phyloP scores from a whole-genome alignment of 2,113 vertebrate genomes.

The Triplophysa dalaica region DNA sequence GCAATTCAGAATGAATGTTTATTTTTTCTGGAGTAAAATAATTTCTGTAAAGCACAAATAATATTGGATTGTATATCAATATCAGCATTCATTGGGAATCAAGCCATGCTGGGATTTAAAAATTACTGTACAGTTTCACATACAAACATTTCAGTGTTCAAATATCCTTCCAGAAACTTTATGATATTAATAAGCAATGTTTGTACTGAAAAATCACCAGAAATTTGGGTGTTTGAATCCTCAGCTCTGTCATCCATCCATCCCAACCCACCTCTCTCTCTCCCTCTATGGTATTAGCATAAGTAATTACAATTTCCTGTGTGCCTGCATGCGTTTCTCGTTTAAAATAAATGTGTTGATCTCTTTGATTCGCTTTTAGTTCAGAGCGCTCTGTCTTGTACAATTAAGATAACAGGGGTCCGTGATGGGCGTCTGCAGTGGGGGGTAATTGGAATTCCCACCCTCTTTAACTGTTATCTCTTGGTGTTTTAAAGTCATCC shows the following conservation, averaged over 20 bases:
- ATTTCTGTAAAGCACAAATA: too few relatives aligned
- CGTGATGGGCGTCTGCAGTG: constrained; percentile 46
- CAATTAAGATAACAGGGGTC: constrained; percentile 72
- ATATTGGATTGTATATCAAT: too few relatives aligned
- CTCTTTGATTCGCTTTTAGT: constrained; percentile 70
- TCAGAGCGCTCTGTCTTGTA: constrained; percentile 69
- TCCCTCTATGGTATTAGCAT: constrained; percentile 67
- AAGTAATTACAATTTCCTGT: constrained; percentile 74
- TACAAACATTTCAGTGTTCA: too few relatives aligned
- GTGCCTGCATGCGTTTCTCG: constrained; percentile 59
- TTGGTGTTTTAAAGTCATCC: constrained; percentile 65
- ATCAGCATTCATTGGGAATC: too few relatives aligned
- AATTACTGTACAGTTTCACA: too few relatives aligned
- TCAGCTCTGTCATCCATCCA: constrained; percentile 33
- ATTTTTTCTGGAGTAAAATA: too few relatives aligned
- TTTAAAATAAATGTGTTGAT: constrained; percentile 73
- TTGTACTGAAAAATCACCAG: too few relatives aligned
- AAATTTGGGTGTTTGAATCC: not conserved
- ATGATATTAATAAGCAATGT: too few relatives aligned
- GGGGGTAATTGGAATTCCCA: constrained; percentile 55
- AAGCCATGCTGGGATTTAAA: too few relatives aligned
- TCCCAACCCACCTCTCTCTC: constrained; percentile 46
- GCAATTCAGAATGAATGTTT: too few relatives aligned
- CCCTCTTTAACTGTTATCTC: constrained; percentile 48
- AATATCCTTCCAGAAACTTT: too few relatives aligned